Evolutionary conservation across 2,888 invertebrate genomes (phyloP).

Genomic region (Polyommatus iphigenia): DNA sequence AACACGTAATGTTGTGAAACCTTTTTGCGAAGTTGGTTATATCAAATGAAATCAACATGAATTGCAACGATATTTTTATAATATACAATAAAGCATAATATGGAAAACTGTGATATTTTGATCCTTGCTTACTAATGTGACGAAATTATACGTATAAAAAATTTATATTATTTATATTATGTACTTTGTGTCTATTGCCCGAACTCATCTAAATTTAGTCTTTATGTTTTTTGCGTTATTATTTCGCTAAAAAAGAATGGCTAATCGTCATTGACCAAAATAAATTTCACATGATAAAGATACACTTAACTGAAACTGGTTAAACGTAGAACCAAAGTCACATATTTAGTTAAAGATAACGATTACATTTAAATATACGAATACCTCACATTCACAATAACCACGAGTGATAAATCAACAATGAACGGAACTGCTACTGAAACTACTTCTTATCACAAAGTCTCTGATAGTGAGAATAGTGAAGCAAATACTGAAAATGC

Average conservation of each 20-base stretch:
- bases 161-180: no score
- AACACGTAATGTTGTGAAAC: background rate
- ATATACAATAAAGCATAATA: no score
- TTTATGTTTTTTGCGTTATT: no score
- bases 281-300: background rate
- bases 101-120: no score
- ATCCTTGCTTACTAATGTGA: no score
- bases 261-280: background rate
- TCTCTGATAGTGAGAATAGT: background rate
- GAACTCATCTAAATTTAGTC: no score
- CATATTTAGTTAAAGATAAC: slow-evolving; percentile 23
- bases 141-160: no score
- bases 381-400: slow-evolving; percentile 9
- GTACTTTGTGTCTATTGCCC: no score
- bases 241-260: no score
- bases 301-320: background rate
- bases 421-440: background rate
- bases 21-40: background rate
- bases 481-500: background rate
- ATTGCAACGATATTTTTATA: no score
- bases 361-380: slow-evolving; percentile 15
- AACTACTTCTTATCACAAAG: background rate
- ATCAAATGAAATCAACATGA: no score
- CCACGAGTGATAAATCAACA: background rate
- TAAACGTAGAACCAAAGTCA: background rate